phyloP scores from a whole-genome alignment of 1,140 invertebrate species.

The Spodoptera frugiperda region DNA sequence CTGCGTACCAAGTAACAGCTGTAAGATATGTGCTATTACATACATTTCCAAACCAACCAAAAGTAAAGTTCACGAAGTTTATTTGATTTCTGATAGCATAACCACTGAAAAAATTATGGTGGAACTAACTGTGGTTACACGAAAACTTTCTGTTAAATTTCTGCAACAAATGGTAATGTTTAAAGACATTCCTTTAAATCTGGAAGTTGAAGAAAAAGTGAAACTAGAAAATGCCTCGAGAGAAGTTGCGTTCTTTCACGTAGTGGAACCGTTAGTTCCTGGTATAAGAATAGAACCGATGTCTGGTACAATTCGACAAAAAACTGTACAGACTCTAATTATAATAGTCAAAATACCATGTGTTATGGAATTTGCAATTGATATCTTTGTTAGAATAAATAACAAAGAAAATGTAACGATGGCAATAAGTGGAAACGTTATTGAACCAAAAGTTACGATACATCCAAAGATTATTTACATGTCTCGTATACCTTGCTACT shows the following conservation, averaged over 20 bases:
- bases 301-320: constrained; percentile 75
- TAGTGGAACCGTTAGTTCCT: constrained; percentile 76
- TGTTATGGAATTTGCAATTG: constrained; percentile 75
- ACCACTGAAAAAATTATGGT: constrained; percentile 63
- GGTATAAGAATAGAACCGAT: constrained; percentile 76
- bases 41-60: constrained; percentile 73
- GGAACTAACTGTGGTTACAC: constrained; percentile 71
- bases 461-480: constrained; percentile 77
- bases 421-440: constrained; percentile 74
- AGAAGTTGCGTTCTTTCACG: constrained; percentile 78
- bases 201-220: constrained; percentile 72
- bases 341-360: constrained; percentile 76
- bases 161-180: constrained; percentile 70
- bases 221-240: constrained; percentile 79
- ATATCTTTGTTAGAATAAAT: constrained; percentile 77
- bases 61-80: constrained; percentile 75
- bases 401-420: constrained; percentile 80
- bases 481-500: constrained; percentile 71
- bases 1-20: constrained; percentile 65
- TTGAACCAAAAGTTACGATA: constrained; percentile 76
- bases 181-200: constrained; percentile 79
- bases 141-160: constrained; percentile 79
- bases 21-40: constrained; percentile 72
- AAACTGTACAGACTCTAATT: constrained; percentile 73
- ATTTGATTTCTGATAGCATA: constrained; percentile 64